Evolutionary conservation across 2,888 invertebrate species (phyloP).

Genomic region (Luperina nickerlii): DNA sequence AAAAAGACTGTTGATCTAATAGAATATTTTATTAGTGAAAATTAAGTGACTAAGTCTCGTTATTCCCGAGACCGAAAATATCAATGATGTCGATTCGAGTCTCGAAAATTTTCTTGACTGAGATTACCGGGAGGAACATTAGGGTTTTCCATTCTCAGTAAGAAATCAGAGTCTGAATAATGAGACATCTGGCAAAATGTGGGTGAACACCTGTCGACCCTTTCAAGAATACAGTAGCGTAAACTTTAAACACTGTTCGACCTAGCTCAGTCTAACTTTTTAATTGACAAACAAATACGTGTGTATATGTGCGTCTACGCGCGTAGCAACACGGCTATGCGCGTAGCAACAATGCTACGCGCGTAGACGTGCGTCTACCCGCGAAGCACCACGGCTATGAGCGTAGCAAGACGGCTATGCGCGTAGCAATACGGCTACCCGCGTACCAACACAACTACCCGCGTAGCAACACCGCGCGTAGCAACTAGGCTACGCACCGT

Average conservation of each 20-base stretch:
- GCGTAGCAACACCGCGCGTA: neutral
- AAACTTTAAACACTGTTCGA: neutral
- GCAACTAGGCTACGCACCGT: neutral
- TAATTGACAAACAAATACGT: neutral
- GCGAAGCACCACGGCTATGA: neutral
- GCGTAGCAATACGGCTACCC: neutral
- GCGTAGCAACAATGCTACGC: neutral
- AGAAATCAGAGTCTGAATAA: no score
- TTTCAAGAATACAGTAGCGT: no score
- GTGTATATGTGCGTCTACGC: neutral
- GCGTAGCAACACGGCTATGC: neutral
- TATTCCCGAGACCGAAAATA: neutral
- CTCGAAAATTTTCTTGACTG: neutral
- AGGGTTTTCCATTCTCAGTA: neutral
- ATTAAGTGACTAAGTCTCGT: neutral
- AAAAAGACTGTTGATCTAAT: neutral
- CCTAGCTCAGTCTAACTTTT: neutral
- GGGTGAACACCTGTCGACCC: no score
- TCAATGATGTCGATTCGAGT: neutral
- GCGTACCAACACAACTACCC: neutral
- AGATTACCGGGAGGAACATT: neutral
- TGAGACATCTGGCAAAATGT: no score
- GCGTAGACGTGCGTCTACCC: no score
- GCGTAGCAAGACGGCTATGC: neutral
- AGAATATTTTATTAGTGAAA: neutral